These are phyloP conservation scores for Polymixis lichenea DNA, from an alignment of 2,888 invertebrate genomes.

Conservation along the genomic window DNA sequence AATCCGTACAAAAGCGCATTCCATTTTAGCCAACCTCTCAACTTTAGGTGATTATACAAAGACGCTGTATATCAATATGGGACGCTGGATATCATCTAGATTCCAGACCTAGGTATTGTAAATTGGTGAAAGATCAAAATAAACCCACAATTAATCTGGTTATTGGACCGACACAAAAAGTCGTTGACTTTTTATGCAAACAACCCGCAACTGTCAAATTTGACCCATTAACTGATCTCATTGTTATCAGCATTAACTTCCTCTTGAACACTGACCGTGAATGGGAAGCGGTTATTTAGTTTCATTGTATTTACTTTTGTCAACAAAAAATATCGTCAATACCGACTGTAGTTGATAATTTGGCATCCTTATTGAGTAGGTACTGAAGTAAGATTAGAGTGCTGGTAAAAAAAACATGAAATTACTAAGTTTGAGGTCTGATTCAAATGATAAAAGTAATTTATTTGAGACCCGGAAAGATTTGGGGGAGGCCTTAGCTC, in stretches of 20 bases:
- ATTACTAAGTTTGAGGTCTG: constrained; percentile 1
- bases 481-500: too few species aligned
- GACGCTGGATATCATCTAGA: neutral
- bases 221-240: constrained; percentile 47
- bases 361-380: constrained; percentile 40
- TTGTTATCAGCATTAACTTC: constrained; percentile 57
- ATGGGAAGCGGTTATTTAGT: constrained; percentile 39
- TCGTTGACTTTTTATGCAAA: constrained; percentile 25
- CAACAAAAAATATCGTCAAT: constrained; percentile 46
- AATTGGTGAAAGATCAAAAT: neutral
- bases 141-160: neutral
- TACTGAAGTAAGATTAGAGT: constrained; percentile 1
- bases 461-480: too few species aligned
- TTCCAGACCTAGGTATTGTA: neutral
- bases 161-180: constrained; percentile 11
- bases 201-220: constrained; percentile 5
- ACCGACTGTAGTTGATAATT: constrained; percentile 1
- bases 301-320: constrained; percentile 34
- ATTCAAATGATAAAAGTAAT: neutral
- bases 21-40: too few species aligned
- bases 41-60: neutral
- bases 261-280: constrained; percentile 43
- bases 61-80: neutral
- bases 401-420: neutral
- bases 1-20: too few species aligned